Evolutionary conservation across 2,888 invertebrate genomes (phyloP), one percentile per base, ranked within the genome.

Genomic region (Coenonympha glycerion): DNA sequence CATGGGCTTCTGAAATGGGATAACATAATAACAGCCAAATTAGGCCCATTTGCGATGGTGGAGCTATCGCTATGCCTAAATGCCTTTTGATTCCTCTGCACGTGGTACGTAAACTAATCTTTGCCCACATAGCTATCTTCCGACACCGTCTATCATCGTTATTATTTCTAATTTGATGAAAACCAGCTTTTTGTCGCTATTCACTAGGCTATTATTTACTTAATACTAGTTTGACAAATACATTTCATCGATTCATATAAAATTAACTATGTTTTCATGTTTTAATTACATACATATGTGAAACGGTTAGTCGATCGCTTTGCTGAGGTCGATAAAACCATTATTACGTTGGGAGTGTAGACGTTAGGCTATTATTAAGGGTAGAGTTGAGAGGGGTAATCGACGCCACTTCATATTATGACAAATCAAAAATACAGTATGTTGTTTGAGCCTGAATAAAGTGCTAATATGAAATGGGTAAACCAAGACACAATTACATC

Each of bases 311-410:
- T 56, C 58, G 61, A 62, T 63, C 57, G 52, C 57, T 59, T 55
- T 55, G 39, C 52, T 54, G 55, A 59, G 58, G 61, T 60, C 63
- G 59, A 60, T 55, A 49, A 53, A 52, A 59, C 59, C 61, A 63
- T 68, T 67, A 68, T 69, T 66, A 67, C 65, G 67, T 58, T 60
- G 64, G 64, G 69, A 58, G 68, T 71, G 69, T 71, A 73, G 63
- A 62, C 68, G 70, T 73, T 72, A 70, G 65, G 66, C 72, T 71
- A 73, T 76, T 73, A 73, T 72, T 64, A 24, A 39, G 68, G 66
- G 70, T n/a, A n/a, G n/a, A n/a, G n/a, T n/a, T n/a, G n/a, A n/a
- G n/a, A n/a, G n/a, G n/a, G n/a, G n/a, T n/a, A n/a, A n/a, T n/a
- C n/a, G n/a, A n/a, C n/a, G n/a, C n/a, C n/a, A n/a, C n/a, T n/a